A percentile compares a stretch with the other conserved stretches of the same genome.
phyloP scores from a whole-genome alignment of 2,888 invertebrate species.

The Mellilla xanthometata region DNA sequence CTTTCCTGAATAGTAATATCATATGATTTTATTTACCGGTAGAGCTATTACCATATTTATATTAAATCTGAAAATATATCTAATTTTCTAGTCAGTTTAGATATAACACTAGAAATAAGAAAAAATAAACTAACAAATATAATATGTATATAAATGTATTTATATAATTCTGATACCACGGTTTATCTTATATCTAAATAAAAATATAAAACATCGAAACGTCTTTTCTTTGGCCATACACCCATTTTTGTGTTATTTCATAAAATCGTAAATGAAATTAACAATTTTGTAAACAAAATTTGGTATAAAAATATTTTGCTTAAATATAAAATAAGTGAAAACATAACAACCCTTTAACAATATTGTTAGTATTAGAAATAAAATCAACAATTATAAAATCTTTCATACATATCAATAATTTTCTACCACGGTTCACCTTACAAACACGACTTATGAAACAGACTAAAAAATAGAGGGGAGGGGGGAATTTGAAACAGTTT shows the following conservation, averaged over 20 bases:
- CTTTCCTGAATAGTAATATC: no score
- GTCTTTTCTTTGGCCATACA: constrained; percentile 24
- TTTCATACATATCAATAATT: no score
- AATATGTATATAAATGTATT: no score
- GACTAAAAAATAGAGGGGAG: no score
- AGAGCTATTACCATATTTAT: no score
- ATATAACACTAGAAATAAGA: no score
- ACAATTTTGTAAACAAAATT: constrained; percentile 6
- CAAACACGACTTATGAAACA: no score
- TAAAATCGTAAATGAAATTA: not conserved
- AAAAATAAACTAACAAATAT: no score
- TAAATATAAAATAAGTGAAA: not conserved
- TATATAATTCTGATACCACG: constrained; percentile 21
- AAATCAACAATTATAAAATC: not conserved
- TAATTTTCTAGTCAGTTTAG: constrained; percentile 43
- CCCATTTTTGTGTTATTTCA: not conserved
- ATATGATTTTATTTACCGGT: no score
- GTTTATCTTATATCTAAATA: constrained; percentile 3
- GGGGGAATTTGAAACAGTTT: no score
- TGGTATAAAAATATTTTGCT: not conserved
- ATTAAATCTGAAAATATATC: no score
- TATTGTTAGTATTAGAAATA: not conserved
- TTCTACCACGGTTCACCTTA: no score
- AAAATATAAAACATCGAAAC: constrained; percentile 15
- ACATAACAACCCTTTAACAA: not conserved